Evolutionary conservation across 92 coral and sea anemone genomes (phyloP).

Genomic region (Micromussa lordhowensis): DNA sequence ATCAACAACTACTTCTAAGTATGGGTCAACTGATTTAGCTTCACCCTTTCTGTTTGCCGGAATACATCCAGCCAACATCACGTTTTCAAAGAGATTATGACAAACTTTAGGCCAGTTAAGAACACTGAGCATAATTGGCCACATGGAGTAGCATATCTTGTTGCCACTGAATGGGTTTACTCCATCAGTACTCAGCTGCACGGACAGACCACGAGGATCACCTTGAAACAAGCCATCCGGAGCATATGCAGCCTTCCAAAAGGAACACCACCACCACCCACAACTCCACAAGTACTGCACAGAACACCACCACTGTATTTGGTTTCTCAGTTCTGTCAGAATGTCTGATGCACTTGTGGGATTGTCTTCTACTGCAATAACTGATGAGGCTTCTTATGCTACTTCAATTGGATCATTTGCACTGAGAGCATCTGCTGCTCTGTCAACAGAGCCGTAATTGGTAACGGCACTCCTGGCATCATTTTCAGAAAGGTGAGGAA

Average conservation of each 20-base stretch:
- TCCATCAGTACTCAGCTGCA: constrained; percentile 56
- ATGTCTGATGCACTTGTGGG: constrained; percentile 61
- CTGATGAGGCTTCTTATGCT: constrained; percentile 24
- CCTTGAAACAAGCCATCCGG: constrained; percentile 10
- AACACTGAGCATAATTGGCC: constrained; percentile 61
- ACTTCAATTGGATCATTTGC: constrained; percentile 33
- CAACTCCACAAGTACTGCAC: constrained; percentile 44
- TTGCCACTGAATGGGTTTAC: constrained; percentile 50
- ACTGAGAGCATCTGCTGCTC: constrained; percentile 40
- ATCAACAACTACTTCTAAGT: constrained; percentile 68
- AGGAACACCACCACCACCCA: constrained; percentile 41
- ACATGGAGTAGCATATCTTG: constrained; percentile 52
- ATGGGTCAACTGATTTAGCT: constrained; percentile 46
- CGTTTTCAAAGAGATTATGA: constrained; percentile 48
- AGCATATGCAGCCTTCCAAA: constrained; percentile 27
- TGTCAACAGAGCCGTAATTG: constrained; percentile 42
- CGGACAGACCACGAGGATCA: constrained; percentile 48
- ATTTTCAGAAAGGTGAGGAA: constrained; percentile 41
- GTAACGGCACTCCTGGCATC: constrained; percentile 40
- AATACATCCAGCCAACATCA: constrained; percentile 57
- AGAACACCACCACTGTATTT: no score
- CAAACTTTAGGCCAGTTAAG: constrained; percentile 42
- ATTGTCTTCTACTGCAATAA: constrained; percentile 33
- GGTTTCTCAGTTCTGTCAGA: constrained; percentile 49
- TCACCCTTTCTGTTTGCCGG: constrained; percentile 27